Conservation (phyloP, 2,888 invertebrate genomes). For the Pristionchus entomophagus region DNA sequence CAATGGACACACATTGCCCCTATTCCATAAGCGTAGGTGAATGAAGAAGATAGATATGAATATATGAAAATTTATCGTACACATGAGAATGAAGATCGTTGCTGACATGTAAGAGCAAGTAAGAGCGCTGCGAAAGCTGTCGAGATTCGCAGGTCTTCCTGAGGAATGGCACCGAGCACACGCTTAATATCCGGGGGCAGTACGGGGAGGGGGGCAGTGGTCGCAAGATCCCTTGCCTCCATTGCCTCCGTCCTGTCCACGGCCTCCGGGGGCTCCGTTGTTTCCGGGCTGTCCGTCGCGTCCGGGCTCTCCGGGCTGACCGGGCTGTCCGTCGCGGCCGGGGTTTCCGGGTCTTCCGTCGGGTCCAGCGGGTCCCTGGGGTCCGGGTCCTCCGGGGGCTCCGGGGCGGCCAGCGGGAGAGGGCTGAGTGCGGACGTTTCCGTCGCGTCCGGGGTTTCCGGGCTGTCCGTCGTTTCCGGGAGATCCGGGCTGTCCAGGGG, state of each 20-base stretch:
- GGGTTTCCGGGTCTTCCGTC: constrained; percentile 55
- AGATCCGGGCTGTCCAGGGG: constrained; percentile 61
- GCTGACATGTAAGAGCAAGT: constrained; percentile 38
- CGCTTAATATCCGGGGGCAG: constrained; percentile 49
- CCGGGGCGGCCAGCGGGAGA: constrained; percentile 60
- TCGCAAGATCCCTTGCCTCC: constrained; percentile 52
- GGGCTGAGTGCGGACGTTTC: constrained; percentile 54
- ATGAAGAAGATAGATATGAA: background rate
- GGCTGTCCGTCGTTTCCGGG: constrained; percentile 60
- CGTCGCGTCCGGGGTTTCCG: constrained; percentile 61
- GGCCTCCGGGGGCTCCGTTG: constrained; percentile 51
- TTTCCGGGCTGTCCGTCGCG: constrained; percentile 52
- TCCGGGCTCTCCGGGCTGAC: constrained; percentile 53
- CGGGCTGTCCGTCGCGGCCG: constrained; percentile 52
- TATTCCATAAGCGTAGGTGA: background rate
- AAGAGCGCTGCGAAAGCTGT: constrained; percentile 5
- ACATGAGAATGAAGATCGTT: constrained; percentile 33
- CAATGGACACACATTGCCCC: background rate
- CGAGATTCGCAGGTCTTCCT: constrained; percentile 29
- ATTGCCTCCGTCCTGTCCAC: constrained; percentile 56
- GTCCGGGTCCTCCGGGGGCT: constrained; percentile 59
- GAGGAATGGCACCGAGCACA: background rate
- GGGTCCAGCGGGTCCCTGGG: constrained; percentile 62
- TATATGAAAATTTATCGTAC: constrained; percentile 2
- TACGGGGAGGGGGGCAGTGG: constrained; percentile 50